A percentile compares a stretch with the other conserved stretches of the same genome.
Evolutionary conservation across 2,113 vertebrate species (phyloP).

Genomic region (Plotosus lineatus): DNA sequence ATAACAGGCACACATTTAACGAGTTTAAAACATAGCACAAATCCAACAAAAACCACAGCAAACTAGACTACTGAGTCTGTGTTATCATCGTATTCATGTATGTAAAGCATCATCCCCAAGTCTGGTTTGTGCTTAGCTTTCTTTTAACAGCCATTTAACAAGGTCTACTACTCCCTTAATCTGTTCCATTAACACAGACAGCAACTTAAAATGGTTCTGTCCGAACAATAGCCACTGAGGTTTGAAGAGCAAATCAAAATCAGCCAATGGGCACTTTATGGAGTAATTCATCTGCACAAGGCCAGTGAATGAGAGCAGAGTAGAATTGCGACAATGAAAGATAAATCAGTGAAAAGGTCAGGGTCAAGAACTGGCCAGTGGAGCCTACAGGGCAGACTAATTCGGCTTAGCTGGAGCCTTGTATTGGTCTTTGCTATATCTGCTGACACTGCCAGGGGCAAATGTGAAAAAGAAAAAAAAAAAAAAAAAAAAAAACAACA

Average conservation of each 20-base stretch:
- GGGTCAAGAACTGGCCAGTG: constrained; percentile 40
- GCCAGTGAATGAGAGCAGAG: constrained; percentile 25
- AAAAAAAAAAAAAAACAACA: constrained; percentile 33
- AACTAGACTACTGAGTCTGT: background rate
- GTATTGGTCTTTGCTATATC: constrained; percentile 42
- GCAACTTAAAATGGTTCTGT: constrained; percentile 20
- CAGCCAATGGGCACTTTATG: constrained; percentile 26
- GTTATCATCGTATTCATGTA: background rate
- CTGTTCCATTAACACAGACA: constrained; percentile 14
- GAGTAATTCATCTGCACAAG: constrained; percentile 29
- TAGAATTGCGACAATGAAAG: constrained; percentile 20
- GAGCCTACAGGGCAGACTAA: constrained; percentile 41
- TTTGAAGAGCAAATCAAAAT: constrained; percentile 39
- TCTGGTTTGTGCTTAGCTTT: constrained; percentile 7
- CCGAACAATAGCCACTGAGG: constrained; percentile 21
- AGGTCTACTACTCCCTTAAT: constrained; percentile 11
- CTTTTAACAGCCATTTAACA: constrained; percentile 12
- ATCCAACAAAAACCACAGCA: background rate
- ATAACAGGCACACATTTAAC: no score
- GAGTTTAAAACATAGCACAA: background rate
- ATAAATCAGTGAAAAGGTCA: constrained; percentile 29
- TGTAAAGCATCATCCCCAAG: background rate
- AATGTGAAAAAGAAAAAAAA: constrained; percentile 39
- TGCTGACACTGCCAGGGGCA: constrained; percentile 37
- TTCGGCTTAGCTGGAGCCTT: constrained; percentile 33